Base-by-base conservation (phyloP, 37 sponge, comb jelly and placozoan species). In the Theonella swinhoei region DNA sequence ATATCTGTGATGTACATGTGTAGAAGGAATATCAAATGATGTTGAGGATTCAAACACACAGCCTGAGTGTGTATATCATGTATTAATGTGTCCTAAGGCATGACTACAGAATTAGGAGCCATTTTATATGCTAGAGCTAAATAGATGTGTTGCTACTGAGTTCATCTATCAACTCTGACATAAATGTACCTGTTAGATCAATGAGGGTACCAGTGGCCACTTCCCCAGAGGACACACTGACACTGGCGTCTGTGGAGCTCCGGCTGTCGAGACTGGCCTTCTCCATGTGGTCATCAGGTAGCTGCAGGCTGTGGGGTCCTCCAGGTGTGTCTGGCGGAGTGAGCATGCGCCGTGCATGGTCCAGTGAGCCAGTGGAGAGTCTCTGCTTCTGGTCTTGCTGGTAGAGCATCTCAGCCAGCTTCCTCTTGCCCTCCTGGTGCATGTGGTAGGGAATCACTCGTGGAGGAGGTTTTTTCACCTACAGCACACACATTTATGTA, bases 361-460 rank as follows among this genome's bases (percentile, higher is more conserved):
- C 64, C 19, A 83, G 68, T 3, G 68, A 23, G 4, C 35, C 33
- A 22, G 47, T 26, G 61, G 33, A 58, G 38, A 37, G 24, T 36
- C 74, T 43, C n/a, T n/a, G n/a, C n/a, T n/a, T n/a, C 22, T 81
- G 29, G 23, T 25, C 38, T 29, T 89, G 85, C 37, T 60, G 76
- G 24, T 65, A 42, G 38, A 89, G 64, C 42, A 70, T 84, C 65
- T 89, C 74, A 0, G 54, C 75, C 29, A 89, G 74, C 26, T 72
- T 78, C 39, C 31, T 62, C 59, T 83, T 89, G 1, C 89, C 89
- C 59, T 83, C 89, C 39, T 64, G 11, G 59, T 89, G 89, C 24
- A 74, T 39, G 4, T 83, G 70, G 62, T 89, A 89, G 8, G 89
- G 89, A 24, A 89, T 79, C 30, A 89, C 89, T 74, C 40, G 62